A percentile compares a stretch with the other conserved stretches of the same genome.
phyloP scores from a whole-genome alignment of 2,113 vertebrate genomes.

The Chaetodon trifascialis region DNA sequence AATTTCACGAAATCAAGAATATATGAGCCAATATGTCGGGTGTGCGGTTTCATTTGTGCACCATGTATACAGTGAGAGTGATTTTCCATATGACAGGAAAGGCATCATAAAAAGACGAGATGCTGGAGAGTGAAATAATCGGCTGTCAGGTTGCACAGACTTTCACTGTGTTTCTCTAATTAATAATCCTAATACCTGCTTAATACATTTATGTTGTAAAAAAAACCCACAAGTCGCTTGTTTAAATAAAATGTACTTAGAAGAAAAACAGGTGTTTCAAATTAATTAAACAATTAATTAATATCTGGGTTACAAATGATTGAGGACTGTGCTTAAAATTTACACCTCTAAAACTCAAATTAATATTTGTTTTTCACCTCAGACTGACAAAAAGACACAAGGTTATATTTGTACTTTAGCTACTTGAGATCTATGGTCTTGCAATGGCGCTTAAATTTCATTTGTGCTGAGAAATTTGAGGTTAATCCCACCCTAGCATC shows the following conservation, averaged over 20 bases:
- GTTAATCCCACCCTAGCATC: slow-evolving; percentile 6
- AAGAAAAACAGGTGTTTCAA: background rate
- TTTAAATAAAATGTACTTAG: background rate
- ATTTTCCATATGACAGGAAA: too few relatives aligned
- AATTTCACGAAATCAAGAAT: too few relatives aligned
- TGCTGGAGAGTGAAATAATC: too few relatives aligned
- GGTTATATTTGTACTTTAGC: background rate
- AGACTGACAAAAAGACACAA: background rate
- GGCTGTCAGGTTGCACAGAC: too few relatives aligned
- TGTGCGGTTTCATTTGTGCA: too few relatives aligned
- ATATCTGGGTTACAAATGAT: background rate
- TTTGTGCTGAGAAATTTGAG: background rate
- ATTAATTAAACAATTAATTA: background rate
- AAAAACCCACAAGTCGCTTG: too few relatives aligned
- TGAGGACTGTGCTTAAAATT: background rate
- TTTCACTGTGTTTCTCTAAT: too few relatives aligned
- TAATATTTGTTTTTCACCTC: background rate
- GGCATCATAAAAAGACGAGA: too few relatives aligned
- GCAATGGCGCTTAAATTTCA: background rate
- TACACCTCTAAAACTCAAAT: background rate
- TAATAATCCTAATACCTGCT: too few relatives aligned
- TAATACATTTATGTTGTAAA: too few relatives aligned
- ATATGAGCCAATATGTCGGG: too few relatives aligned
- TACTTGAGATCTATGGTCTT: background rate
- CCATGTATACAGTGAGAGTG: too few relatives aligned